These are phyloP conservation scores for Ctenicera cuprea DNA, from an alignment of 2,888 invertebrate species.

Conservation along the genomic window DNA sequence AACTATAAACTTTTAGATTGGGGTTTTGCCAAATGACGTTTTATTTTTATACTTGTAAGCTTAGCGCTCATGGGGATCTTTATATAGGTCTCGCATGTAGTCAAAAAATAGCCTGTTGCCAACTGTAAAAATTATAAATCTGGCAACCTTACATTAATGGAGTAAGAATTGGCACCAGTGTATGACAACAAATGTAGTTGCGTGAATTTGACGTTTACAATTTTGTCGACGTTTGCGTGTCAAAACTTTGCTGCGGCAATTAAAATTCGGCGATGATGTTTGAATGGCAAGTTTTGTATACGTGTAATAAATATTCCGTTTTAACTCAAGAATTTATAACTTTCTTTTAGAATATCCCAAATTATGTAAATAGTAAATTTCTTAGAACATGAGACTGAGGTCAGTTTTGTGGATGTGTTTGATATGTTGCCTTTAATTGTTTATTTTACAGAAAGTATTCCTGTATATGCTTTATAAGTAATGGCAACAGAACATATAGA, in stretches of 20 bases:
- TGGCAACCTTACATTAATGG: too few relatives aligned
- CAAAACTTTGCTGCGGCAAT: conserved; percentile 19
- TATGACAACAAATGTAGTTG: neutral
- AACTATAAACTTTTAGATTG: too few relatives aligned
- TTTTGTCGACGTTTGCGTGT: conserved; percentile 4
- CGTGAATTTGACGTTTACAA: conserved; percentile 7
- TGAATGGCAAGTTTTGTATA: neutral
- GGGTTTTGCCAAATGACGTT: too few relatives aligned
- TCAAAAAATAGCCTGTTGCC: too few relatives aligned
- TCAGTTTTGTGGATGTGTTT: neutral
- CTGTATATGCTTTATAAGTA: neutral
- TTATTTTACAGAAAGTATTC: conserved; percentile 25
- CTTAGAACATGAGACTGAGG: conserved; percentile 28
- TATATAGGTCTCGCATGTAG: too few relatives aligned
- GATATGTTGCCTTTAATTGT: neutral
- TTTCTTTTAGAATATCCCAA: neutral
- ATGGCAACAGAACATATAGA: conserved; percentile 17
- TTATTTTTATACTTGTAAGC: too few relatives aligned
- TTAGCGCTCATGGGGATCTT: too few relatives aligned
- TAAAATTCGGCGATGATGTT: conserved; percentile 11
- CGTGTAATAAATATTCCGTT: conserved; percentile 10
- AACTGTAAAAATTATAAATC: too few relatives aligned
- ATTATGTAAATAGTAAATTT: neutral
- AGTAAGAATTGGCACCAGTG: too few relatives aligned
- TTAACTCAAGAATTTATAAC: neutral